These are phyloP conservation scores for Anas platyrhynchos DNA, from an alignment of 2,113 vertebrate species.

Conservation along the genomic window DNA sequence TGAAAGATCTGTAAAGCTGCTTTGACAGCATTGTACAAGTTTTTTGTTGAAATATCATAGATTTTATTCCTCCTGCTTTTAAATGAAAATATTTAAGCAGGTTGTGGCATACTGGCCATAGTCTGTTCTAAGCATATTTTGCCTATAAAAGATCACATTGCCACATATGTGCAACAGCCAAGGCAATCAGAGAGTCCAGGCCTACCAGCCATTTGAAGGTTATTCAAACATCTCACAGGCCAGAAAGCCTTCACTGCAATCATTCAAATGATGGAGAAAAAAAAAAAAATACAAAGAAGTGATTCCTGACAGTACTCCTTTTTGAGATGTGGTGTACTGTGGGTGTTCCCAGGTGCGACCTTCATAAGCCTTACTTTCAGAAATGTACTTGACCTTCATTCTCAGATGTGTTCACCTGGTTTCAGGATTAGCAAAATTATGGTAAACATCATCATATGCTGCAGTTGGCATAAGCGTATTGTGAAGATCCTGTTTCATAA, in stretches of 20 bases:
- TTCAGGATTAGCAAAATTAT: neutral
- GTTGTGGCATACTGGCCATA: no score
- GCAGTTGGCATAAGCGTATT: fast-evolving
- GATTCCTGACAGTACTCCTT: neutral
- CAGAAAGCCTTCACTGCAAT: neutral
- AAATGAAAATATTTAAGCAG: neutral
- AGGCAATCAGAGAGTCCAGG: neutral
- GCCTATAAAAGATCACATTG: neutral
- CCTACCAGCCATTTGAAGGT: neutral
- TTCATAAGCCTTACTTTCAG: neutral
- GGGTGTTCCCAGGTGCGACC: neutral
- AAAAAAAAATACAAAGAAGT: neutral
- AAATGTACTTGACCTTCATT: neutral
- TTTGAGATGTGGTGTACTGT: neutral
- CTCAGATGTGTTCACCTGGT: neutral
- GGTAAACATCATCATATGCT: neutral
- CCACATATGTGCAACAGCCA: neutral
- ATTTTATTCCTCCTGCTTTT: neutral
- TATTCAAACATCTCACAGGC: neutral
- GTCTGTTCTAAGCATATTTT: neutral
- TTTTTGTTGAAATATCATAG: neutral
- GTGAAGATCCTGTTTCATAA: neutral
- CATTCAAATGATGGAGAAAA: neutral
- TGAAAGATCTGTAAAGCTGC: neutral
- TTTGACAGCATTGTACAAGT: neutral